Conservation (phyloP, 2,797 vertebrate species). For the Sitta carolinensis region DNA sequence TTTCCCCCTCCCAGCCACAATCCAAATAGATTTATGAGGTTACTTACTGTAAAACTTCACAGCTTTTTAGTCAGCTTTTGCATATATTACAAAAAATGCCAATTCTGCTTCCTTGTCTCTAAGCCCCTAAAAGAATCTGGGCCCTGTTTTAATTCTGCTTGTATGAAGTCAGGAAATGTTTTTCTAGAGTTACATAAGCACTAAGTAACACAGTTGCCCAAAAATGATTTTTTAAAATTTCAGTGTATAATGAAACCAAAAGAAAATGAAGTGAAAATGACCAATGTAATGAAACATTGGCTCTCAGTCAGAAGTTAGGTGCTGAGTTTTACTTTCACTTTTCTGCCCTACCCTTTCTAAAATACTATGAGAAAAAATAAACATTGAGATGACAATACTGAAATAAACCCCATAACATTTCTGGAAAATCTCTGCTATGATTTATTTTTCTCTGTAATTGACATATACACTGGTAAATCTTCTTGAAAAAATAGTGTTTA, state of each 20-base stretch:
- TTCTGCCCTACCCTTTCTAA: background rate
- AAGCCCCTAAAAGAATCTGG: background rate
- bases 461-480: background rate
- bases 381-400: background rate
- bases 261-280: background rate
- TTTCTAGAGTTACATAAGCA: background rate
- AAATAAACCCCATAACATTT: background rate
- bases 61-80: background rate
- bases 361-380: background rate
- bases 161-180: background rate
- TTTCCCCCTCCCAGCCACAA: background rate
- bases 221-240: background rate
- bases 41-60: background rate
- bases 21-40: background rate
- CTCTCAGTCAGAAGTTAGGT: background rate
- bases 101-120: background rate
- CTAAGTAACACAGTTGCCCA: background rate
- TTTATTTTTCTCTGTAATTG: background rate
- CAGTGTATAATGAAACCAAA: background rate
- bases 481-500: background rate
- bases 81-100: background rate
- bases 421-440: background rate
- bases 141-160: background rate
- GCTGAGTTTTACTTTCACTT: background rate
- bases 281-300: fast-evolving